A percentile compares a stretch with the other conserved stretches of the same genome.
phyloP scores from a whole-genome alignment of 1,140 invertebrate genomes.

The Eufriesea mexicana region DNA sequence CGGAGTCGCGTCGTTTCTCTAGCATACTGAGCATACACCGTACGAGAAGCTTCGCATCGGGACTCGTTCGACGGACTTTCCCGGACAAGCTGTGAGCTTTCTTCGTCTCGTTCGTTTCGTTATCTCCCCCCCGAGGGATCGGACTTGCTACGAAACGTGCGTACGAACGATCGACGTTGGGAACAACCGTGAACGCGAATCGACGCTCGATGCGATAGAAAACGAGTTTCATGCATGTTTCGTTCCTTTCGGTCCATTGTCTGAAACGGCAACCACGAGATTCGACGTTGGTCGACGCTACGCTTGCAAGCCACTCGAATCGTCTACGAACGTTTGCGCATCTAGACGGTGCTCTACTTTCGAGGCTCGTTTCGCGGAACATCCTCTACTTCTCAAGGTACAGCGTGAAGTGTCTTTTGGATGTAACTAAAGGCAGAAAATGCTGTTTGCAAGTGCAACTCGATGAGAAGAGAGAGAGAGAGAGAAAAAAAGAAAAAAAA shows the following conservation, averaged over 20 bases:
- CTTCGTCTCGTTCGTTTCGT: no score
- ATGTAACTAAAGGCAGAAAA: not conserved
- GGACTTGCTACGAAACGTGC: no score
- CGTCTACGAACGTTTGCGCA: not conserved
- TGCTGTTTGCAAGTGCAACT: not conserved
- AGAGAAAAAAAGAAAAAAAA: not conserved
- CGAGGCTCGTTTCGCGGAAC: not conserved
- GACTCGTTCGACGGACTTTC: no score
- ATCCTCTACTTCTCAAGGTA: no score
- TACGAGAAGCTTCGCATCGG: no score
- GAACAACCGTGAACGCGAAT: not conserved
- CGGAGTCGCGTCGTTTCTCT: no score
- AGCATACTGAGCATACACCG: no score
- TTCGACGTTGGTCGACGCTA: not conserved
- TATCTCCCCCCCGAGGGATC: no score
- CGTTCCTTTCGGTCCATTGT: not conserved
- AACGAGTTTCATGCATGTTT: conserved; percentile 29
- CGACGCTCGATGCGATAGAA: not conserved
- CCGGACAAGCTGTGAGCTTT: no score
- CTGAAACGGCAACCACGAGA: conserved; percentile 32
- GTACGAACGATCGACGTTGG: no score
- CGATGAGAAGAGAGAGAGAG: not conserved
- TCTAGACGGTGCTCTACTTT: not conserved
- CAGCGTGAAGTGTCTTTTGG: no score
- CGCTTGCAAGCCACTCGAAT: not conserved